Evolutionary conservation across 2,888 invertebrate genomes (phyloP).

Genomic region (Sialis fuliginosa): DNA sequence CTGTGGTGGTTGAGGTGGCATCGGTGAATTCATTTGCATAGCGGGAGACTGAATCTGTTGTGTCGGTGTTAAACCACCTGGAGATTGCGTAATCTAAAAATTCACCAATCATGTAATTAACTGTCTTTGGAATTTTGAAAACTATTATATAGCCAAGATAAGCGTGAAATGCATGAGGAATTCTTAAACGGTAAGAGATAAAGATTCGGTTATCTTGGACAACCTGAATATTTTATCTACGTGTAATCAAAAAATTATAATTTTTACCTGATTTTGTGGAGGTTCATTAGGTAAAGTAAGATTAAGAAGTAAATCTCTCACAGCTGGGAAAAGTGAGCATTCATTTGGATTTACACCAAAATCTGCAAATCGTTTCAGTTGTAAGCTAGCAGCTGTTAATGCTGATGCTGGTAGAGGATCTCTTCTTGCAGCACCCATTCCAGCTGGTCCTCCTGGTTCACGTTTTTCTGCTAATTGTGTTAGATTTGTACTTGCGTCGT

Average conservation of each 20-base stretch:
- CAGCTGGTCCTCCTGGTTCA: conserved; percentile 31
- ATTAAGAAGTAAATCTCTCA: conserved; percentile 73
- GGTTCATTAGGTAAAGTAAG: conserved; percentile 66
- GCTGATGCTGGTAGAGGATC: conserved; percentile 27
- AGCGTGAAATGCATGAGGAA: no score
- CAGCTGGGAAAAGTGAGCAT: conserved; percentile 81
- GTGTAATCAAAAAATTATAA: conserved; percentile 4
- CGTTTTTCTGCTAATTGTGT: conserved; percentile 76
- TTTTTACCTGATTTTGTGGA: conserved; percentile 25
- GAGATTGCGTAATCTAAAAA: conserved; percentile 25
- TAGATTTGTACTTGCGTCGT: conserved; percentile 71
- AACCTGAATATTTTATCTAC: conserved; percentile 4
- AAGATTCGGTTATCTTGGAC: no score
- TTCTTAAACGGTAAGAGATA: no score
- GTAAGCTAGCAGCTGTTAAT: conserved; percentile 41
- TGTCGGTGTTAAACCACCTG: conserved; percentile 29
- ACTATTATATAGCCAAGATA: neutral
- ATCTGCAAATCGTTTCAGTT: conserved; percentile 56
- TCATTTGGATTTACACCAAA: conserved; percentile 50
- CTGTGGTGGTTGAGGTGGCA: conserved; percentile 25
- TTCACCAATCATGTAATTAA: no score
- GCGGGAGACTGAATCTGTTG: conserved; percentile 35
- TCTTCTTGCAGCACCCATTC: conserved; percentile 2
- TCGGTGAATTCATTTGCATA: conserved; percentile 38
- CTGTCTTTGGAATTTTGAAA: neutral